phyloP scores from a whole-genome alignment of 2,113 vertebrate genomes.

The Sardina pilchardus region DNA sequence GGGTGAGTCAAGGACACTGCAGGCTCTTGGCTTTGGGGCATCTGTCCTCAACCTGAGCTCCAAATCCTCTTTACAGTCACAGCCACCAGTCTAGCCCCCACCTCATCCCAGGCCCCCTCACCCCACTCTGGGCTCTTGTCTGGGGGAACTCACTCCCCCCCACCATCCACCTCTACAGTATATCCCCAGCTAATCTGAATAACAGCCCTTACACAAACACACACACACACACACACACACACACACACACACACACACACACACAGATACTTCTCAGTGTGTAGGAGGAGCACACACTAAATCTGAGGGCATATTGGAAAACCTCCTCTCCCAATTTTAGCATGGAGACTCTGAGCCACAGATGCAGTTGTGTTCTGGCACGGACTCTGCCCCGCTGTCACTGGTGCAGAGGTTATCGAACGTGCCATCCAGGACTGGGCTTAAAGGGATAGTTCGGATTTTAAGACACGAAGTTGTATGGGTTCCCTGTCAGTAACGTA shows the following conservation, averaged over 20 bases:
- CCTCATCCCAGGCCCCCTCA: neutral
- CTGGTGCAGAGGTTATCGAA: neutral
- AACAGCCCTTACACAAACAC: neutral
- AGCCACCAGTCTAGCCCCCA: neutral
- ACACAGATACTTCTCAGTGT: slow-evolving; percentile 25
- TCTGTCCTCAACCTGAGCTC: slow-evolving; percentile 10
- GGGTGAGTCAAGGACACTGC: neutral
- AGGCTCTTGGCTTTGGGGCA: neutral
- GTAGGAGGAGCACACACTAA: neutral
- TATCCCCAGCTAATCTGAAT: neutral
- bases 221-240: slow-evolving; percentile 27
- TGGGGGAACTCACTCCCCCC: too few species aligned
- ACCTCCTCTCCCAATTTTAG: neutral
- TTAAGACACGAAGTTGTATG: too few species aligned
- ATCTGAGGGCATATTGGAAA: neutral
- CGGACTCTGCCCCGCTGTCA: slow-evolving; percentile 47
- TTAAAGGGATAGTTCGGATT: too few species aligned
- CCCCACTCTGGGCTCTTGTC: neutral
- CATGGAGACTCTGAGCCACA: neutral
- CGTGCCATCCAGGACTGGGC: neutral
- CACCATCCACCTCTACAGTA: too few species aligned
- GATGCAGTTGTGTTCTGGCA: slow-evolving; percentile 25
- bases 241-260: slow-evolving; percentile 19
- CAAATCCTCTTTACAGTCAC: slow-evolving; percentile 12
- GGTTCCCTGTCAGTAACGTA: too few species aligned